These are phyloP conservation scores for Cheilosia vulpina DNA, from an alignment of 2,888 invertebrate species.

Conservation along the genomic window DNA sequence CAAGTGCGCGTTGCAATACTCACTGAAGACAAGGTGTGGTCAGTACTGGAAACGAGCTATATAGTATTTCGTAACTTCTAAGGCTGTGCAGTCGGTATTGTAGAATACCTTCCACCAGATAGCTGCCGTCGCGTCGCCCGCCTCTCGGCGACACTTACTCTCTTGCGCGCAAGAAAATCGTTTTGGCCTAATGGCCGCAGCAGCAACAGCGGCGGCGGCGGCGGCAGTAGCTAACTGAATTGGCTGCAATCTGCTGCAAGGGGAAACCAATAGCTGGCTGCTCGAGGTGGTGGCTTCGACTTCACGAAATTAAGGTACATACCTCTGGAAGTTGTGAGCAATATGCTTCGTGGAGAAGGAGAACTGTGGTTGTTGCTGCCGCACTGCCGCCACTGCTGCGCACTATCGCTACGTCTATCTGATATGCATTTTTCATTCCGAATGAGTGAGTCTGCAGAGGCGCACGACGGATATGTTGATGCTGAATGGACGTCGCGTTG, in stretches of 20 bases:
- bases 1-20: conserved; percentile 70
- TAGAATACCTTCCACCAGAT: conserved; percentile 70
- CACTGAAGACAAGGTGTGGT: conserved; percentile 75
- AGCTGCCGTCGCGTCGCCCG: conserved; percentile 34
- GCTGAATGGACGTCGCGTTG: conserved; percentile 75
- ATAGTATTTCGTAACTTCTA: conserved; percentile 74
- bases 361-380: conserved; percentile 50
- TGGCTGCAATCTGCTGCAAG: conserved; percentile 69
- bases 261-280: conserved; percentile 66
- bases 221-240: conserved; percentile 63
- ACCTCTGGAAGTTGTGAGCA: conserved; percentile 60
- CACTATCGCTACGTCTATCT: conserved; percentile 74
- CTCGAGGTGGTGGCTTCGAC: conserved; percentile 64
- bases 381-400: conserved; percentile 58
- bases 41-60: conserved; percentile 74
- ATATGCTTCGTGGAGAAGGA: conserved; percentile 56
- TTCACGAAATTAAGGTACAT: conserved; percentile 71
- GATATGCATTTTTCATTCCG: conserved; percentile 76
- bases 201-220: conserved; percentile 3
- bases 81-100: conserved; percentile 54
- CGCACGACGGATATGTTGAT: conserved; percentile 75
- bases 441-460: conserved; percentile 75
- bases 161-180: conserved; percentile 64
- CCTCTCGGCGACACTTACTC: conserved; percentile 70
- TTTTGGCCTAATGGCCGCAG: conserved; percentile 68